These are phyloP conservation scores for Bombus confusus DNA, from an alignment of 1,140 invertebrate genomes.

Conservation along the genomic window DNA sequence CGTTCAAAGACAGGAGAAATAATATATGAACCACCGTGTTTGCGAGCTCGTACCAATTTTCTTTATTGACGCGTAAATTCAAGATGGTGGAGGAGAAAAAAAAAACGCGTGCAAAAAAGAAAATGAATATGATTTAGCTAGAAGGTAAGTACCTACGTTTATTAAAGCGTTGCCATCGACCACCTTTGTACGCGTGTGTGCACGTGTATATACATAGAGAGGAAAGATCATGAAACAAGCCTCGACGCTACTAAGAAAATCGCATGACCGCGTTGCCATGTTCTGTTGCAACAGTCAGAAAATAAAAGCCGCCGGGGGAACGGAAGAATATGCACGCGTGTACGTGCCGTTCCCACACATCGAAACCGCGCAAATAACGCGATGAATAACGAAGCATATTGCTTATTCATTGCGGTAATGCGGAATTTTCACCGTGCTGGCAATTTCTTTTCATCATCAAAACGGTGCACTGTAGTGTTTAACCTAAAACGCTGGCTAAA, in stretches of 20 bases:
- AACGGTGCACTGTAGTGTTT: neutral
- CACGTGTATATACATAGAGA: neutral
- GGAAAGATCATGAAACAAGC: slow-evolving; percentile 5
- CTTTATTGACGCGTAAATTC: neutral
- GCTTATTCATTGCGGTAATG: slow-evolving; percentile 7
- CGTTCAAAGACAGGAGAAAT: neutral
- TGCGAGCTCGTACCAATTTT: neutral
- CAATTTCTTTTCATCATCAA: neutral
- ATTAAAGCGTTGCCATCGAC: neutral
- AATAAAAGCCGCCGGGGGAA: slow-evolving; percentile 32
- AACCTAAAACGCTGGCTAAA: neutral
- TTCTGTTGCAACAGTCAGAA: slow-evolving; percentile 31
- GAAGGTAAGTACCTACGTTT: neutral
- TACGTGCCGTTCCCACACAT: neutral
- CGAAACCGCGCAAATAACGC: neutral
- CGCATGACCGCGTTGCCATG: slow-evolving; percentile 19
- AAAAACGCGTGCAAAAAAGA: no score
- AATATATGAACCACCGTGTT: no score
- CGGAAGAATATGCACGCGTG: neutral
- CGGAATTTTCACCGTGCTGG: slow-evolving; percentile 7
- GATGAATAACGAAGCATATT: slow-evolving; percentile 25
- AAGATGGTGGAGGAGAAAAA: neutral
- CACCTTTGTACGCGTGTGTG: neutral
- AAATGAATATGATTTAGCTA: neutral
- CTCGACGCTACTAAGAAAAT: slow-evolving; percentile 23